Conservation (phyloP, 2,888 invertebrate genomes). For the Agrochola litura region DNA sequence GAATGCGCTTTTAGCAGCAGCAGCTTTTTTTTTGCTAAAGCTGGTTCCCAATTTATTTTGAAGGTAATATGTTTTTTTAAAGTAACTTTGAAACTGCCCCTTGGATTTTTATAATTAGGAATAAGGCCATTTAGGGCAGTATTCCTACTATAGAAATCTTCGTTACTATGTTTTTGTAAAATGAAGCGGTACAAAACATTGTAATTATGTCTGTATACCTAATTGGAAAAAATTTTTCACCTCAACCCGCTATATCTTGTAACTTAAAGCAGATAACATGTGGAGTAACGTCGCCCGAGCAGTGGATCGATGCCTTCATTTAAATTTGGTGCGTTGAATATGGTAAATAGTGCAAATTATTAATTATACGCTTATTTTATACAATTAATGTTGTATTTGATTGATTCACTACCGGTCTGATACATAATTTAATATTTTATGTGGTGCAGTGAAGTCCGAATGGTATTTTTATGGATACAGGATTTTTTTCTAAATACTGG, state of each 20-base stretch:
- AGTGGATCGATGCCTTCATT: constrained; percentile 67
- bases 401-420: constrained; percentile 43
- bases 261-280: constrained; percentile 2
- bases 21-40: neutral
- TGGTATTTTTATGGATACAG: neutral
- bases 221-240: neutral
- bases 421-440: constrained; percentile 36
- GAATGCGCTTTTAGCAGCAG: neutral
- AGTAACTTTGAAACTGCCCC: neutral
- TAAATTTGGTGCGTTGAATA: constrained; percentile 56
- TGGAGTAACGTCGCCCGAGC: constrained; percentile 36
- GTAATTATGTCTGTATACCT: neutral
- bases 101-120: neutral
- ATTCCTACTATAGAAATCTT: neutral
- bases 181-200: neutral
- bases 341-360: constrained; percentile 64
- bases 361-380: constrained; percentile 56
- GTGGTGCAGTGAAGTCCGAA: constrained; percentile 1
- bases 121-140: neutral
- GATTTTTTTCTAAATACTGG: neutral
- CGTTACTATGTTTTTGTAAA: neutral
- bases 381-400: constrained; percentile 53
- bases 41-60: neutral
- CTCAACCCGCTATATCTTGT: constrained; percentile 15
- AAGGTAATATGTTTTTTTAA: neutral